Percentiles rank a stretch among this genome's conserved stretches.
phyloP scores from a whole-genome alignment of 2,888 invertebrate genomes.

The Agrochola macilenta region DNA sequence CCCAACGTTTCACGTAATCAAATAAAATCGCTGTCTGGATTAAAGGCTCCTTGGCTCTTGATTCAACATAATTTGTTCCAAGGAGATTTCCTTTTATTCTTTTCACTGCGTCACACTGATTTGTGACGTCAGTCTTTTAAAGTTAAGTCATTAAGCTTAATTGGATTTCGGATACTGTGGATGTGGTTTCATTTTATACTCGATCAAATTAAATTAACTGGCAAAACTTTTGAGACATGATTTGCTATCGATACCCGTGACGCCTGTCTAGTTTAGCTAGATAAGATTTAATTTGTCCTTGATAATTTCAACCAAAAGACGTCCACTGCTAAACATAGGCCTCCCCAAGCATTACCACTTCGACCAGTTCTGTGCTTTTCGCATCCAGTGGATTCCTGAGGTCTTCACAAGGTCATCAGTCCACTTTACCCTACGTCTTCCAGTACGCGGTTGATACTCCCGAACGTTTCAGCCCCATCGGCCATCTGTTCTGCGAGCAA shows the following conservation, averaged over 20 bases:
- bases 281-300: neutral
- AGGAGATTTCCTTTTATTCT: conserved; percentile 75
- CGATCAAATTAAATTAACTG: neutral
- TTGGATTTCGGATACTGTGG: conserved; percentile 71
- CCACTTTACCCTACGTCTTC: neutral
- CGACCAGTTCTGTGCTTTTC: neutral
- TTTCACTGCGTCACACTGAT: conserved; percentile 70
- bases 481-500: neutral
- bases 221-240: neutral
- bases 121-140: conserved; percentile 75
- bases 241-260: neutral
- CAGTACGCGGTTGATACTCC: neutral
- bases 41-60: conserved; percentile 73
- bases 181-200: conserved; percentile 40
- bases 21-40: conserved; percentile 80
- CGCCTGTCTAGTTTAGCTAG: neutral
- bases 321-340: neutral
- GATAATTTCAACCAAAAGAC: neutral
- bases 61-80: conserved; percentile 79
- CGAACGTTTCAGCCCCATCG: neutral
- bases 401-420: neutral
- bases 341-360: neutral
- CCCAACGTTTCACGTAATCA: conserved; percentile 76
- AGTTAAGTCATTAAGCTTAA: conserved; percentile 79
- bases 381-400: neutral